Evolutionary conservation across 2,797 vertebrate species (phyloP), one percentile per base, ranked within the genome.

Genomic region (Rhodeus uyekii): DNA sequence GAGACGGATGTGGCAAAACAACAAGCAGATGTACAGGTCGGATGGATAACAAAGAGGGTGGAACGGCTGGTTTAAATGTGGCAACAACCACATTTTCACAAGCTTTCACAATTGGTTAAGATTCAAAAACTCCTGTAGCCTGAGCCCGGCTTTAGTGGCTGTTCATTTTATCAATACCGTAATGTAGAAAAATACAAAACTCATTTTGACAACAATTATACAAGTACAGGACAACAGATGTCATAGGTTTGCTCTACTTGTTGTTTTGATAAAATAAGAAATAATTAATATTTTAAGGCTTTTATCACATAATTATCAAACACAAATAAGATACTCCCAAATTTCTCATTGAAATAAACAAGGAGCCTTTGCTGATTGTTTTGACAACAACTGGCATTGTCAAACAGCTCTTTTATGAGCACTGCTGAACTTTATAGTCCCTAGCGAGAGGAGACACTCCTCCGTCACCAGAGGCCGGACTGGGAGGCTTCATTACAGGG

Each of bases 391-490:
- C 29, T 12, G 42, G 64, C 29, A 63, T 9, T 53, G 58, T 46
- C 78, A 76, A 44, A 24, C 3, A 60, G 34, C 80, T 46, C 46
- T 63, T 58, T 85, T 88, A 91, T 5, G 94, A 92, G 46, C 90
- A 29, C n/a, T 95, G 95, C 63, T 97, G 97, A 81, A 97, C 93
- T 36, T 93, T 97, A 82, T 97, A 95, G 86, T 96, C 95, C 92
- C 93, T 95, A 8, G 95, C 96, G 91, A 96, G 87, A 83, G 95
- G 92, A 0, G 96, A 96, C 64, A 95, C 93, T 88, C 95, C 96
- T 22, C 93, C 92, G 81, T 96, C 93, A 72, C 95, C 95, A 0
- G 89, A 91, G 50, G 93, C 93, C 4, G 96, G 96, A 0, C 95
- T 93, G 3, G 96, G 97, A 1, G 96, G 92, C 91, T 96, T 96